These are phyloP conservation scores for Columba janthina DNA, from an alignment of 2,113 vertebrate species.

Conservation along the genomic window DNA sequence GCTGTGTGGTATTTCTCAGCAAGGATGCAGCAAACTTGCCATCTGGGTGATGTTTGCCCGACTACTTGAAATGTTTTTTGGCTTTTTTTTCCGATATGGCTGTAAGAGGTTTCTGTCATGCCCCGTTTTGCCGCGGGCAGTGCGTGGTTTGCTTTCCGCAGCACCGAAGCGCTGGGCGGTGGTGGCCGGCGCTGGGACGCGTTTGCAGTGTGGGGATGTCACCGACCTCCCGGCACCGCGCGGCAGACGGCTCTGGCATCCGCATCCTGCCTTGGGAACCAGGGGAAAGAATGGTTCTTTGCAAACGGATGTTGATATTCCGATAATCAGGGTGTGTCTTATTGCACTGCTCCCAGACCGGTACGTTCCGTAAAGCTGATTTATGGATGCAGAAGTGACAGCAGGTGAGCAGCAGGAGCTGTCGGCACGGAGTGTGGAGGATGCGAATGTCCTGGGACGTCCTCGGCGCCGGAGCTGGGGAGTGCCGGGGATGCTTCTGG, in stretches of 20 bases:
- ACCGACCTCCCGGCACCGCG: rapidly evolving
- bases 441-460: not conserved
- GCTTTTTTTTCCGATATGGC: not conserved
- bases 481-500: too few species aligned
- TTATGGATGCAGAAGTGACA: not conserved
- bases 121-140: not conserved
- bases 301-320: not conserved
- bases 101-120: not conserved
- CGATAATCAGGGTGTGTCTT: not conserved
- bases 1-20: conserved; percentile 35
- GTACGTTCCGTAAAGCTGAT: not conserved
- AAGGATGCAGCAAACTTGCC: conserved; percentile 28
- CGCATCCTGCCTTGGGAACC: not conserved
- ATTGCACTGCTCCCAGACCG: not conserved
- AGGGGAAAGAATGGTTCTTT: not conserved
- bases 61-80: not conserved
- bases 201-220: too few species aligned
- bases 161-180: rapidly evolving
- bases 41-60: conserved; percentile 19
- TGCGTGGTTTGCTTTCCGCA: not conserved
- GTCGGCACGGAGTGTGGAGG: not conserved
- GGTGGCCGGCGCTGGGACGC: not conserved
- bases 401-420: not conserved
- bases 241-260: not conserved
- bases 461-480: not conserved